A percentile compares a stretch with the other conserved stretches of the same genome.
These are phyloP conservation scores for Helicoverpa assulta DNA, from an alignment of 2,888 invertebrate genomes.

Conservation along the genomic window DNA sequence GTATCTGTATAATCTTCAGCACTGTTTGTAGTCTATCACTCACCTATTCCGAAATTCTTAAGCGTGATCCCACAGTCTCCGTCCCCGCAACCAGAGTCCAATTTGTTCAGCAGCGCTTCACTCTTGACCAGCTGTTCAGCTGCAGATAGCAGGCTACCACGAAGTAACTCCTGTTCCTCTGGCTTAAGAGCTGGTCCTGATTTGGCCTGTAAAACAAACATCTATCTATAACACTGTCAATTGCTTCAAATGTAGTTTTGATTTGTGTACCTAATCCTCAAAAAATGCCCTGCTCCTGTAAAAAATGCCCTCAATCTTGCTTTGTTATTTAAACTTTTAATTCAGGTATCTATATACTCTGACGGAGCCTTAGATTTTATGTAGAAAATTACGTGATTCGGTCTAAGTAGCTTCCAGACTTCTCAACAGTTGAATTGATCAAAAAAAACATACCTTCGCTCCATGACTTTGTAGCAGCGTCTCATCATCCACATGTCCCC, in stretches of 20 bases:
- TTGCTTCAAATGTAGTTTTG: too few relatives aligned
- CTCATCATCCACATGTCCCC: slow-evolving; percentile 75
- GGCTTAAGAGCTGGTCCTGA: slow-evolving; percentile 75
- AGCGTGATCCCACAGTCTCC: slow-evolving; percentile 94
- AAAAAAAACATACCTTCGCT: slow-evolving; percentile 69
- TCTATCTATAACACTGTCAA: too few relatives aligned
- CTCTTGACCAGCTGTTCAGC: slow-evolving; percentile 90
- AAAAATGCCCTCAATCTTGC: too few relatives aligned
- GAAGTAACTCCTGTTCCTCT: slow-evolving; percentile 72
- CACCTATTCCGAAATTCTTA: slow-evolving; percentile 91
- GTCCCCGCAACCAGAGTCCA: slow-evolving; percentile 93
- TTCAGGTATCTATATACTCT: too few relatives aligned
- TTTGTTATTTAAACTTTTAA: too few relatives aligned
- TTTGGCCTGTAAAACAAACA: slow-evolving; percentile 62
- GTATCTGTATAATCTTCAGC: too few relatives aligned
- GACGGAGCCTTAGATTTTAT: too few relatives aligned
- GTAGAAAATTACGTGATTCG: too few relatives aligned
- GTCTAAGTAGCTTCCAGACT: too few relatives aligned
- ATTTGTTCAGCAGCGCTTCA: slow-evolving; percentile 91
- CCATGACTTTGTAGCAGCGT: slow-evolving; percentile 69
- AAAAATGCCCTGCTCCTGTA: too few relatives aligned
- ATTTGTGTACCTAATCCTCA: too few relatives aligned
- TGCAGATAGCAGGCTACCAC: slow-evolving; percentile 80
- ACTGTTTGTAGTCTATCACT: not conserved
- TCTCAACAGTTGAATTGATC: too few relatives aligned